A percentile compares a stretch with the other conserved stretches of the same genome.
Evolutionary conservation across 1,140 invertebrate species (phyloP).

Genomic region (Bombus terrestris): DNA sequence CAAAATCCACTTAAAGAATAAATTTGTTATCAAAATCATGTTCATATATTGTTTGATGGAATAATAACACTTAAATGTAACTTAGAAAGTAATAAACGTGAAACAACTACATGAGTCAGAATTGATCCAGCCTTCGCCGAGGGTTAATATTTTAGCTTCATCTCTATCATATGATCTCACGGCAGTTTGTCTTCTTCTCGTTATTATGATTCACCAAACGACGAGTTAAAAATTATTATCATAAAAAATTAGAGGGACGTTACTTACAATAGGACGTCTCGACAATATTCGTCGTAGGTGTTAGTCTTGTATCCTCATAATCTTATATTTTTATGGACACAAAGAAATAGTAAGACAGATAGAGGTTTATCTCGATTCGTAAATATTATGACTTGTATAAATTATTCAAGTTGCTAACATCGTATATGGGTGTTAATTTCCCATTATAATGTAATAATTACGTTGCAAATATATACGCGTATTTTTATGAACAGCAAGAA

Average conservation of each 20-base stretch:
- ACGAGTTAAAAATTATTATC: background rate
- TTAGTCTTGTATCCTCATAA: background rate
- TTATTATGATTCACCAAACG: background rate
- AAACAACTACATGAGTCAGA: background rate
- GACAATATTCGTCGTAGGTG: background rate
- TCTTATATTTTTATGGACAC: no score
- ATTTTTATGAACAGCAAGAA: no score
- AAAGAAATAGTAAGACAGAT: no score
- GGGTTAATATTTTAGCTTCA: background rate
- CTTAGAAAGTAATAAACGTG: background rate
- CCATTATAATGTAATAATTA: no score
- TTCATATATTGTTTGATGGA: background rate
- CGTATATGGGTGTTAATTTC: no score
- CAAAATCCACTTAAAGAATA: background rate
- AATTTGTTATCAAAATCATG: background rate
- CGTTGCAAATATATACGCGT: no score
- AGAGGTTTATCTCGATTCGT: no score
- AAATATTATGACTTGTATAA: no score
- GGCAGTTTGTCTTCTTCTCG: background rate
- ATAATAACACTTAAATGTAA: background rate
- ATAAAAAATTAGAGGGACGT: background rate
- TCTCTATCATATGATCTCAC: background rate
- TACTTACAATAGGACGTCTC: background rate
- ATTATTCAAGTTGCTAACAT: no score
- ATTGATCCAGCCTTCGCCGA: background rate